Conservation (phyloP, 1,140 invertebrate species). For the Myzus persicae region DNA sequence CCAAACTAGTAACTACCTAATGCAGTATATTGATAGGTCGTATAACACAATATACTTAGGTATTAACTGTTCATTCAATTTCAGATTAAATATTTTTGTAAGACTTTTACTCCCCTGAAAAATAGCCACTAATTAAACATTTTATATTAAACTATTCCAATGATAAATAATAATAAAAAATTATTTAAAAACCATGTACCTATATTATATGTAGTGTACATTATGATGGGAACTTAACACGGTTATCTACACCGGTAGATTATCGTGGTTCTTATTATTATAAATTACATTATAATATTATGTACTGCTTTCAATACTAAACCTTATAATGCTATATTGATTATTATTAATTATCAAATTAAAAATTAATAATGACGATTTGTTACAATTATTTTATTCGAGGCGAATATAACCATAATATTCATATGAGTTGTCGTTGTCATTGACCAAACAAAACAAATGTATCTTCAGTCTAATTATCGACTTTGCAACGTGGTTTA, state of each 20-base stretch:
- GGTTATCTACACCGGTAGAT: neutral
- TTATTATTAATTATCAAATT: neutral
- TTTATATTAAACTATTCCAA: neutral
- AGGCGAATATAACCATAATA: neutral
- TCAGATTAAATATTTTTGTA: neutral
- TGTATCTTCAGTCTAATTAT: neutral
- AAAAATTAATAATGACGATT: neutral
- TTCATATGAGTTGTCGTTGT: neutral
- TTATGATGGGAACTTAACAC: neutral
- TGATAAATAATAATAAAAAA: neutral
- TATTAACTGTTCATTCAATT: neutral
- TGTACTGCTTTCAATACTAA: neutral
- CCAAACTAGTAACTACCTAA: neutral
- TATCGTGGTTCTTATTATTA: neutral
- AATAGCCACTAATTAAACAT: neutral
- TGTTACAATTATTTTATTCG: neutral
- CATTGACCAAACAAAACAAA: neutral
- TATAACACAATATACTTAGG: neutral
- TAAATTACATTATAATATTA: neutral
- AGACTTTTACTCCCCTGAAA: conserved; percentile 40
- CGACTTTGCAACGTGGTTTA: conserved; percentile 11
- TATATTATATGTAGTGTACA: neutral
- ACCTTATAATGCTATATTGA: neutral
- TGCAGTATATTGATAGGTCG: too few species aligned
- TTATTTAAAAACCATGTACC: neutral